Conservation (phyloP, 2,797 vertebrate genomes). For the Tokudaia tokunoshimensis region DNA sequence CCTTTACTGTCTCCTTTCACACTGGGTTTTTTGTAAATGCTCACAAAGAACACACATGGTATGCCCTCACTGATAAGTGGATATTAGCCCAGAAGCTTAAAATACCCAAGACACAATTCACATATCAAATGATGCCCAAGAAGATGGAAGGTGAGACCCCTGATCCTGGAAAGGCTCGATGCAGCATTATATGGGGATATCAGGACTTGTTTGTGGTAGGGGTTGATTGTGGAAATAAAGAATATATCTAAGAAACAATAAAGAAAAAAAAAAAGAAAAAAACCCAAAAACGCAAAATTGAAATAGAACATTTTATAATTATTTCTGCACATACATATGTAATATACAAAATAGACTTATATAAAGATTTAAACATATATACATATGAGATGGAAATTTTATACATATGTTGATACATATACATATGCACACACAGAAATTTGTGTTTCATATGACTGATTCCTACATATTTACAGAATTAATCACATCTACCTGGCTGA, state of each 20-base stretch:
- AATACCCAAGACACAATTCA: too few relatives aligned
- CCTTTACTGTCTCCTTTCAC: not conserved
- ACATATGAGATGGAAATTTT: not conserved
- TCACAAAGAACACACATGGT: not conserved
- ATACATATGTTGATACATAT: not conserved
- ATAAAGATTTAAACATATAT: not conserved
- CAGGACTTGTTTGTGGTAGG: too few relatives aligned
- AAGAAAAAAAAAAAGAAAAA: too few relatives aligned
- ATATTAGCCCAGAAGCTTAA: too few relatives aligned
- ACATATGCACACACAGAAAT: not conserved
- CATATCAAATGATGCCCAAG: too few relatives aligned
- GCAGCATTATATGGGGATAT: fast-evolving
- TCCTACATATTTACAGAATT: not conserved
- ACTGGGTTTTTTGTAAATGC: not conserved
- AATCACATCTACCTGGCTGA: not conserved
- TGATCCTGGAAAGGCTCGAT: too few relatives aligned
- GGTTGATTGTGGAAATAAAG: too few relatives aligned
- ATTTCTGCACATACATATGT: not conserved
- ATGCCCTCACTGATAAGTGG: too few relatives aligned
- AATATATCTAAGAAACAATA: too few relatives aligned
- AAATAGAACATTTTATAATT: not conserved
- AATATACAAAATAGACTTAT: not conserved
- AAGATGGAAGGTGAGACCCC: too few relatives aligned
- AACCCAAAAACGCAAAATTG: too few relatives aligned
- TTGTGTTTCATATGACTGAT: not conserved